Conservation (phyloP, 2,113 vertebrate genomes). For the Nothobranchius kuhntae region DNA sequence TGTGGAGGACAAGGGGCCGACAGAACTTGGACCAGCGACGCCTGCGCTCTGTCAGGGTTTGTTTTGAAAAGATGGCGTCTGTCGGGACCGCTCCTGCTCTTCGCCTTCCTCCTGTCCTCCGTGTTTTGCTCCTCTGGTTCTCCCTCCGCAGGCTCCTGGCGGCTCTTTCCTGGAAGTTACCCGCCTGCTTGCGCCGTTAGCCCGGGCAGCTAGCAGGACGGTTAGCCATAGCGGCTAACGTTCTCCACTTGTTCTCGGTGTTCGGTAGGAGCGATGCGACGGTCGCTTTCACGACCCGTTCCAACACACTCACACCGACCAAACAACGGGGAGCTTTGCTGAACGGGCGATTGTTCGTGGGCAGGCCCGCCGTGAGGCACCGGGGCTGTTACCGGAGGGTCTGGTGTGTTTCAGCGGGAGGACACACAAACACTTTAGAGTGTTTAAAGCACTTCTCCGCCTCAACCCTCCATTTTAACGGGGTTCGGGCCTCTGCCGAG, state of each 20-base stretch:
- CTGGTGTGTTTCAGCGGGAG: slow-evolving; percentile 17
- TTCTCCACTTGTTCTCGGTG: slow-evolving; percentile 72
- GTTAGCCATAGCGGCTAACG: slow-evolving; percentile 66
- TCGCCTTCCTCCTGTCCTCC: neutral
- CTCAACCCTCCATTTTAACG: slow-evolving; percentile 66
- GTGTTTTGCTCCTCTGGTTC: neutral
- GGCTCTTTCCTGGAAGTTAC: slow-evolving; percentile 57
- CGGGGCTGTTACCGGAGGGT: neutral
- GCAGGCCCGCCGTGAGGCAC: neutral
- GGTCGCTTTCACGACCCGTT: neutral
- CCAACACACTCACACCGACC: neutral
- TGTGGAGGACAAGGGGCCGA: slow-evolving; percentile 75
- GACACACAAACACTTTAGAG: slow-evolving; percentile 56
- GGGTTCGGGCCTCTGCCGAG: slow-evolving; percentile 45
- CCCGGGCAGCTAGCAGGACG: slow-evolving; percentile 57
- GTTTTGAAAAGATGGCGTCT: slow-evolving; percentile 60
- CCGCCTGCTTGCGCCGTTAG: slow-evolving; percentile 63
- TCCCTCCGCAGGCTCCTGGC: slow-evolving; percentile 7
- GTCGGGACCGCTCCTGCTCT: slow-evolving; percentile 11
- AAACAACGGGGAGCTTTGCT: neutral
- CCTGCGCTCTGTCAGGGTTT: slow-evolving; percentile 49
- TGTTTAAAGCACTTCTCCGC: slow-evolving; percentile 31
- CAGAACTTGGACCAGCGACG: slow-evolving; percentile 71
- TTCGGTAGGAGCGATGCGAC: slow-evolving; percentile 15
- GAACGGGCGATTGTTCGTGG: neutral